These are phyloP conservation scores for Drosophila pegasa DNA, from an alignment of 2,888 invertebrate genomes.

Conservation along the genomic window DNA sequence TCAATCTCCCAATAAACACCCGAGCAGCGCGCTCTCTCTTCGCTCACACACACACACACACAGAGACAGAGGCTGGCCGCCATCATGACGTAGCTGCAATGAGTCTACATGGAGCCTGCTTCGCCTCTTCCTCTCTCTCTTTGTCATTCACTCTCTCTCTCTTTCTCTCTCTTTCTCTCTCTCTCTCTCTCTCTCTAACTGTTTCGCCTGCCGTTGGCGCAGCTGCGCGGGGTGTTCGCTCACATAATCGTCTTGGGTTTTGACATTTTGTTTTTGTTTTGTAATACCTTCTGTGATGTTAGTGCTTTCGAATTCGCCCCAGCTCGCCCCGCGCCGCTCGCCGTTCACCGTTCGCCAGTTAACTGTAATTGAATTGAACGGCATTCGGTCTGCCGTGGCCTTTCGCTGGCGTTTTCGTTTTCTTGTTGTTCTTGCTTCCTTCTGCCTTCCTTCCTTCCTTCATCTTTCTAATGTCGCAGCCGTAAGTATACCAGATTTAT, in stretches of 20 bases:
- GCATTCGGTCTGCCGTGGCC: conserved; percentile 27
- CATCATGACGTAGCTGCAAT: conserved; percentile 63
- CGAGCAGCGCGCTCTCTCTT: conserved; percentile 65
- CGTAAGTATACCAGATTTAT: conserved; percentile 45
- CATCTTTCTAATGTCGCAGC: conserved; percentile 13
- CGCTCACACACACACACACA: conserved; percentile 36
- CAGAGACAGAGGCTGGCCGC: conserved; percentile 57
- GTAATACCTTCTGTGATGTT: conserved; percentile 78
- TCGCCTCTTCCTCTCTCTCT: neutral
- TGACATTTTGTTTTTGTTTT: conserved; percentile 81
- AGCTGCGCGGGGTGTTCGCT: conserved; percentile 72
- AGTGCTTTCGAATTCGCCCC: conserved; percentile 58
- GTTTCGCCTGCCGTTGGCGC: conserved; percentile 44
- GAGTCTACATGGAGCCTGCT: conserved; percentile 24
- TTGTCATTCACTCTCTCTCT: neutral
- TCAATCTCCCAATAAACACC: conserved; percentile 84
- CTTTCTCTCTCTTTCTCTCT: neutral
- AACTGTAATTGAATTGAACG: conserved; percentile 78
- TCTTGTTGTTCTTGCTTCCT: neutral
- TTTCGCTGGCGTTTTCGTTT: neutral
- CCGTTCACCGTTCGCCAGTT: conserved; percentile 46
- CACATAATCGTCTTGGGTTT: conserved; percentile 80
- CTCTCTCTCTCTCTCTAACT: neutral
- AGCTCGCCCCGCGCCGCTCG: neutral
- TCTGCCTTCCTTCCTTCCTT: neutral